These are phyloP conservation scores for Coelopa frigida DNA, from an alignment of 1,140 invertebrate species.

Conservation along the genomic window DNA sequence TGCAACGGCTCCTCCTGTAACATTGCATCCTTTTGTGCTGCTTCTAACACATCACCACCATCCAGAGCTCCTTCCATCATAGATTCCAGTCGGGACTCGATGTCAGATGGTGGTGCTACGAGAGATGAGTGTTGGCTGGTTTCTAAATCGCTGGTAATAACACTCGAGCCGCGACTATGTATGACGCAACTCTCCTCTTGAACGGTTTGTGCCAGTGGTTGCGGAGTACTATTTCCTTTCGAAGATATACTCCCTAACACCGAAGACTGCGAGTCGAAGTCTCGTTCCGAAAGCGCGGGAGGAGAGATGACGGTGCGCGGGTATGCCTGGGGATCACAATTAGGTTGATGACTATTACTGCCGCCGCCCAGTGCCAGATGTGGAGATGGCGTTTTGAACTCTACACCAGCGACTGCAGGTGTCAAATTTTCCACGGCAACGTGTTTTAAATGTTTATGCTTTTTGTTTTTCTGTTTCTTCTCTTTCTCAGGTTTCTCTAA, in stretches of 20 bases:
- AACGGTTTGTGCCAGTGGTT: constrained; percentile 28
- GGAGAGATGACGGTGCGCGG: constrained; percentile 29
- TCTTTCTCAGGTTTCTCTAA: constrained; percentile 33
- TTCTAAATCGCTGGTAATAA: constrained; percentile 41
- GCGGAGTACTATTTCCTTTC: constrained; percentile 39
- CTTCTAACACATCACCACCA: constrained; percentile 12
- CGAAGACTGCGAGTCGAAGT: constrained; percentile 43
- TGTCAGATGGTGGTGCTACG: constrained; percentile 42
- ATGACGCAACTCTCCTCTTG: constrained; percentile 42
- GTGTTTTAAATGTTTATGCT: constrained; percentile 41
- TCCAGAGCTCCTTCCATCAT: constrained; percentile 46
- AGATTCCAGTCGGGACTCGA: constrained; percentile 38
- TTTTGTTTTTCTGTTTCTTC: constrained; percentile 42
- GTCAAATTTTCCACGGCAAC: constrained; percentile 22
- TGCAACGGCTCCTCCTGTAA: constrained; percentile 27
- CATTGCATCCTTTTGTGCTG: not conserved
- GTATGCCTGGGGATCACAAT: constrained; percentile 39
- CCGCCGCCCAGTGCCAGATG: constrained; percentile 40
- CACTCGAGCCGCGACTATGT: constrained; percentile 39
- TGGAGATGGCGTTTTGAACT: constrained; percentile 49
- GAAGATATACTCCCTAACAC: constrained; percentile 43
- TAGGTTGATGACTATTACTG: constrained; percentile 19
- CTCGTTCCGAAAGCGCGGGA: constrained; percentile 33
- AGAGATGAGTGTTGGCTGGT: constrained; percentile 43
- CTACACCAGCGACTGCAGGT: constrained; percentile 19